Conservation (phyloP, 64 coral and sea anemone species). For the Hydrozoanthus tunicans region DNA sequence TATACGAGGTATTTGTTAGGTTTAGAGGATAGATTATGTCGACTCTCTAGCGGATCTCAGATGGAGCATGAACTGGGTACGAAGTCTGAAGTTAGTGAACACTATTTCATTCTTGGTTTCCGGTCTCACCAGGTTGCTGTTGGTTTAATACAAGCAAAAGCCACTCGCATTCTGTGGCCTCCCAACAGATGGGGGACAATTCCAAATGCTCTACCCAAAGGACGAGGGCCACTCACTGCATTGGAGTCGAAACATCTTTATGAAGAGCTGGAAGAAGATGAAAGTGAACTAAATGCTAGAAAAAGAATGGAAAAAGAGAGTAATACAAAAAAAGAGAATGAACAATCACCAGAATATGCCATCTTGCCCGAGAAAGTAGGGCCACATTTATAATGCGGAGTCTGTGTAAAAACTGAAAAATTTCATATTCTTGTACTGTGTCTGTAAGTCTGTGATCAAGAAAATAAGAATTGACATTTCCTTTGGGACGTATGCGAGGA, state of each 20-base stretch:
- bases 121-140: constrained; percentile 64
- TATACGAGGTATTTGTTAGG: too few species aligned
- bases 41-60: too few species aligned
- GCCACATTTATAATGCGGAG: not conserved
- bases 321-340: not conserved
- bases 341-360: constrained; percentile 10
- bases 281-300: not conserved
- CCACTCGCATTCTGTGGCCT: constrained; percentile 90
- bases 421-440: too few species aligned
- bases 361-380: constrained; percentile 48
- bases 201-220: constrained; percentile 37
- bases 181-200: constrained; percentile 75
- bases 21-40: too few species aligned
- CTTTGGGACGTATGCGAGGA: too few species aligned
- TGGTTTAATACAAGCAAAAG: constrained; percentile 85
- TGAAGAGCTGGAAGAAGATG: constrained; percentile 29
- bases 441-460: too few species aligned
- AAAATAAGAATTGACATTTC: too few species aligned
- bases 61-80: too few species aligned
- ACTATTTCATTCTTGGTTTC: too few species aligned
- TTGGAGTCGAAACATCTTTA: constrained; percentile 7
- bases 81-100: too few species aligned
- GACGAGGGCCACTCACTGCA: constrained; percentile 31
- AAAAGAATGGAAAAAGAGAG: constrained; percentile 3
- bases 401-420: too few species aligned